A percentile compares a stretch with the other conserved stretches of the same genome.
phyloP scores from a whole-genome alignment of 2,888 invertebrate species.

The Fissipunctia ypsillon region DNA sequence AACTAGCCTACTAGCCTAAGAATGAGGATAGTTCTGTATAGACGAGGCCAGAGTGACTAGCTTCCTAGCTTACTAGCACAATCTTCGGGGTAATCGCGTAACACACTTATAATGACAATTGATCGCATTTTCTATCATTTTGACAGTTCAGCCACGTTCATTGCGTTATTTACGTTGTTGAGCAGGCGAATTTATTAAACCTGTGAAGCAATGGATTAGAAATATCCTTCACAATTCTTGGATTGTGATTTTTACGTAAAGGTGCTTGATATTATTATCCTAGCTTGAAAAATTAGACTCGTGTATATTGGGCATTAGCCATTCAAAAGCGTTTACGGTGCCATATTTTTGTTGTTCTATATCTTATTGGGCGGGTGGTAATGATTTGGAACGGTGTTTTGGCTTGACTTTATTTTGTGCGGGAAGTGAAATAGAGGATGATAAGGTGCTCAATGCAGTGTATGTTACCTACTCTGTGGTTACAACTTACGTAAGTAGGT shows the following conservation, averaged over 20 bases:
- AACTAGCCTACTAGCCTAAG: neutral
- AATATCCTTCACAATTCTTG: neutral
- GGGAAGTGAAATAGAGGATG: neutral
- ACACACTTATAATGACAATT: neutral
- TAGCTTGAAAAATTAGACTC: neutral
- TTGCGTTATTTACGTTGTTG: neutral
- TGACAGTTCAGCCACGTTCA: neutral
- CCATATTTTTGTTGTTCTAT: constrained; percentile 71
- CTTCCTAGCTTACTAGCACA: neutral
- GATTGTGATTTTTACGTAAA: neutral
- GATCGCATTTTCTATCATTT: neutral
- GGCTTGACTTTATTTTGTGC: neutral
- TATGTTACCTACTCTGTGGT: neutral
- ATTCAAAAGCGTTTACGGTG: constrained; percentile 65
- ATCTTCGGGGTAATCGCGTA: neutral
- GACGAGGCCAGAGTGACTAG: neutral
- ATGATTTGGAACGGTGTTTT: constrained; percentile 48
- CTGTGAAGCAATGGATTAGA: neutral
- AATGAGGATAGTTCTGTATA: neutral
- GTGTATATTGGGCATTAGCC: constrained; percentile 10
- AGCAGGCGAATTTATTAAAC: neutral
- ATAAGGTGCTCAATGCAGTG: neutral
- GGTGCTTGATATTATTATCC: neutral
- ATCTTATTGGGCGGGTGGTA: constrained; percentile 55
- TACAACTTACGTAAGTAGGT: neutral